These are phyloP conservation scores for Phyllostomus discolor DNA, from an alignment of 2,113 vertebrate genomes.

Conservation along the genomic window DNA sequence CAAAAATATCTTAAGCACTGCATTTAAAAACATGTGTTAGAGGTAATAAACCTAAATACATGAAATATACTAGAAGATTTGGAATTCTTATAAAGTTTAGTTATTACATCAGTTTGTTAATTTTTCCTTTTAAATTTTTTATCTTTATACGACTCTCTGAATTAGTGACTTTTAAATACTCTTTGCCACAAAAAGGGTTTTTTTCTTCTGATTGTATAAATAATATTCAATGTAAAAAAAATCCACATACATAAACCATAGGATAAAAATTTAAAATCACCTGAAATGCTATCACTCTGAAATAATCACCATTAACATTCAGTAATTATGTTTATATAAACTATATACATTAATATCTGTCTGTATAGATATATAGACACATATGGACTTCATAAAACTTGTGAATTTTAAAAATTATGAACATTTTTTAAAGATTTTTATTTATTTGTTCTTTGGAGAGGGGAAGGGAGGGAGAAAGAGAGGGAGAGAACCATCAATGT, in stretches of 20 bases:
- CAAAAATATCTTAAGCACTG: neutral
- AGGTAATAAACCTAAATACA: neutral
- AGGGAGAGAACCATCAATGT: too few species aligned
- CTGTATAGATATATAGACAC: neutral
- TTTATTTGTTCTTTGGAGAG: too few species aligned
- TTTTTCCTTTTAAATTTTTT: neutral
- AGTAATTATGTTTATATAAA: neutral
- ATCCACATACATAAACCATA: neutral
- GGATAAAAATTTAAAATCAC: neutral
- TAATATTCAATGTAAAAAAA: neutral
- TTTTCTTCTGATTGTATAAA: neutral
- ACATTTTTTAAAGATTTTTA: too few species aligned
- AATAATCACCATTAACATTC: neutral
- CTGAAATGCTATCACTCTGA: neutral
- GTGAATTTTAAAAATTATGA: neutral
- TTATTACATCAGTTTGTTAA: neutral
- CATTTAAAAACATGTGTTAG: neutral
- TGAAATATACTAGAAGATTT: neutral
- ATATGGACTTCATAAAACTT: neutral
- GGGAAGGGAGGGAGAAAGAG: too few species aligned
- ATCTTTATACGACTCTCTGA: neutral
- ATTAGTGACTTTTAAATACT: neutral
- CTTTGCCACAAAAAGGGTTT: neutral
- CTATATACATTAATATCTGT: neutral
- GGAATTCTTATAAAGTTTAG: neutral